A percentile compares a stretch with the other conserved stretches of the same genome.
phyloP scores from a whole-genome alignment of 1,140 invertebrate species.

The Dendroctonus valens region DNA sequence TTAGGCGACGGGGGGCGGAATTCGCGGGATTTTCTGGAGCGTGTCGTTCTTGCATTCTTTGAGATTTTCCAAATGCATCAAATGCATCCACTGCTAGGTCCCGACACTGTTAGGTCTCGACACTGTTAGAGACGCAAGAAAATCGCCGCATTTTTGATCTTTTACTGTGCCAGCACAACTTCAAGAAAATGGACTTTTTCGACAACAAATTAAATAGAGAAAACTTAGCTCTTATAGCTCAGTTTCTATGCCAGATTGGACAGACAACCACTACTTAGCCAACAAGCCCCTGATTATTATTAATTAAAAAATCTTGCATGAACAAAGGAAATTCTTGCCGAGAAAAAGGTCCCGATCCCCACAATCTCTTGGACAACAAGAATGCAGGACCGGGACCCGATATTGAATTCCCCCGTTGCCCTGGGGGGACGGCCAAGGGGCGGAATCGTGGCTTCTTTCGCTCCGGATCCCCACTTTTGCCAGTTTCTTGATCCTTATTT shows the following conservation, averaged over 20 bases:
- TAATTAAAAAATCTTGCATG: background rate
- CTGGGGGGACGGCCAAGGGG: conserved; percentile 16
- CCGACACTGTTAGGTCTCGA: background rate
- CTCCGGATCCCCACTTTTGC: conserved; percentile 32
- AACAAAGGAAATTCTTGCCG: background rate
- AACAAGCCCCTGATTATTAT: background rate
- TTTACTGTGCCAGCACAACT: too few species aligned
- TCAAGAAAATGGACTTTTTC: too few species aligned
- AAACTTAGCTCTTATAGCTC: background rate
- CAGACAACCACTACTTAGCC: background rate
- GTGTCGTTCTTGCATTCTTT: background rate
- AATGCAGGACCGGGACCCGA: conserved; percentile 38
- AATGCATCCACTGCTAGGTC: background rate
- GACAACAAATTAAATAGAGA: too few species aligned
- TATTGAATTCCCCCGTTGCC: conserved; percentile 43
- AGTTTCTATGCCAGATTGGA: background rate
- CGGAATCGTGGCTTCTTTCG: conserved; percentile 21
- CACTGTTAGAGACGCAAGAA: too few species aligned
- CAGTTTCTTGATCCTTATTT: conserved; percentile 15
- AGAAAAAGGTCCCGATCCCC: conserved; percentile 13
- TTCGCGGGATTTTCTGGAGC: background rate
- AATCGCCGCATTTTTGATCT: too few species aligned
- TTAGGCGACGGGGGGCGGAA: conserved; percentile 3
- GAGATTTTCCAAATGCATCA: background rate
- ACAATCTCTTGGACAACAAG: conserved; percentile 45